Conservation (phyloP, 2,113 vertebrate genomes). For the Lucifuga dentata region DNA sequence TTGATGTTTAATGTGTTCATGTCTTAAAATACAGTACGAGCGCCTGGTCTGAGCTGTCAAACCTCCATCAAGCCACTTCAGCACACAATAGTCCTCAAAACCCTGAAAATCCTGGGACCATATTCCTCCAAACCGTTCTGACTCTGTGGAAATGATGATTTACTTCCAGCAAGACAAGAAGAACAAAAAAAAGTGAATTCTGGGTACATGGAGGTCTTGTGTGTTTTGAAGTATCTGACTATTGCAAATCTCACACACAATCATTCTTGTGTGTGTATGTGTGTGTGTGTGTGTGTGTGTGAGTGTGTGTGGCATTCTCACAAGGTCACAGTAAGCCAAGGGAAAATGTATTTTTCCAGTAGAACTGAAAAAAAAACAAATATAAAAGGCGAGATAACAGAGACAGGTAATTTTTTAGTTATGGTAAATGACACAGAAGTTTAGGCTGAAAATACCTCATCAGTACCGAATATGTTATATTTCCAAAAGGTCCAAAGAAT, state of each 20-base stretch:
- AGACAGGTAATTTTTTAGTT: no score
- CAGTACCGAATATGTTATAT: no score
- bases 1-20: neutral
- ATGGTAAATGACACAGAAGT: neutral
- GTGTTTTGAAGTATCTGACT: constrained; percentile 29
- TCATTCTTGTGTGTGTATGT: constrained; percentile 5
- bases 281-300: constrained; percentile 1
- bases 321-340: constrained; percentile 23
- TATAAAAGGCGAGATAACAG: no score
- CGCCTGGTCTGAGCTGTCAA: constrained; percentile 2
- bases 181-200: constrained; percentile 7
- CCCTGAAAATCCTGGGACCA: constrained; percentile 16
- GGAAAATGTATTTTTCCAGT: constrained; percentile 6
- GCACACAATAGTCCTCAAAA: constrained; percentile 18
- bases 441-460: no score
- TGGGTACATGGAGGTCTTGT: constrained; percentile 12
- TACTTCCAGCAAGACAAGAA: neutral
- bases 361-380: constrained; percentile 1
- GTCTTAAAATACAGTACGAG: neutral
- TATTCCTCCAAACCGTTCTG: constrained; percentile 27
- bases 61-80: neutral
- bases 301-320: neutral
- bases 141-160: constrained; percentile 19
- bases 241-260: constrained; percentile 39
- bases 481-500: neutral